Percentiles rank a stretch among this genome's conserved stretches.
phyloP scores from a whole-genome alignment of 37 sponge, comb jelly and placozoan genomes.

The Chondrilla cf. caribensis region DNA sequence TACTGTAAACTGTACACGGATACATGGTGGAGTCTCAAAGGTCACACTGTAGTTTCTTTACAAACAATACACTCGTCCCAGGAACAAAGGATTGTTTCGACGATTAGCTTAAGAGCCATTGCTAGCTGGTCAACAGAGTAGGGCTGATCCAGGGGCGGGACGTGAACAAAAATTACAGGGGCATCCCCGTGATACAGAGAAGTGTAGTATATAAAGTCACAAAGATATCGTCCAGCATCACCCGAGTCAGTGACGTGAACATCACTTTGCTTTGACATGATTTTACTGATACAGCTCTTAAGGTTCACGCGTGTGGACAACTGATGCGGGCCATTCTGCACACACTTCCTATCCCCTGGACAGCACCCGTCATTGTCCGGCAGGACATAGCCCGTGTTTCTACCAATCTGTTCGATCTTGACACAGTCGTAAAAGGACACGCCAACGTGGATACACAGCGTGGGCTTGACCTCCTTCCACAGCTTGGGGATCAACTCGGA shows the following conservation, averaged over 20 bases:
- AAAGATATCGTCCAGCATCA: slow-evolving; percentile 74
- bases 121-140: slow-evolving; percentile 46
- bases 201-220: slow-evolving; percentile 73
- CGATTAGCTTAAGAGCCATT: slow-evolving; percentile 34
- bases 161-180: slow-evolving; percentile 70
- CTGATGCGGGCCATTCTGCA: slow-evolving; percentile 27
- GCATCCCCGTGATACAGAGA: slow-evolving; percentile 33
- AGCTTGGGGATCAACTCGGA: slow-evolving; percentile 21
- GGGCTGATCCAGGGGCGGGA: slow-evolving; percentile 57
- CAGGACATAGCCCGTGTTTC: slow-evolving; percentile 35
- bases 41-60: neutral
- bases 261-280: neutral
- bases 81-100: slow-evolving; percentile 26
- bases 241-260: slow-evolving; percentile 32
- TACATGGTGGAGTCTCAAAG: too few species aligned
- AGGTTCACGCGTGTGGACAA: slow-evolving; percentile 31
- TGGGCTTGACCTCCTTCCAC: slow-evolving; percentile 44
- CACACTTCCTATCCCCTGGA: slow-evolving; percentile 16
- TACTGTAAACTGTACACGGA: too few species aligned
- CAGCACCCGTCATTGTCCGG: slow-evolving; percentile 30
- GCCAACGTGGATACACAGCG: slow-evolving; percentile 66
- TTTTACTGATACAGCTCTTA: neutral
- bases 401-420: slow-evolving; percentile 44
- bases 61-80: neutral
- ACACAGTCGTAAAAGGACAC: slow-evolving; percentile 42